phyloP scores from a whole-genome alignment of 2,113 vertebrate species.

The Tauraco erythrolophus region DNA sequence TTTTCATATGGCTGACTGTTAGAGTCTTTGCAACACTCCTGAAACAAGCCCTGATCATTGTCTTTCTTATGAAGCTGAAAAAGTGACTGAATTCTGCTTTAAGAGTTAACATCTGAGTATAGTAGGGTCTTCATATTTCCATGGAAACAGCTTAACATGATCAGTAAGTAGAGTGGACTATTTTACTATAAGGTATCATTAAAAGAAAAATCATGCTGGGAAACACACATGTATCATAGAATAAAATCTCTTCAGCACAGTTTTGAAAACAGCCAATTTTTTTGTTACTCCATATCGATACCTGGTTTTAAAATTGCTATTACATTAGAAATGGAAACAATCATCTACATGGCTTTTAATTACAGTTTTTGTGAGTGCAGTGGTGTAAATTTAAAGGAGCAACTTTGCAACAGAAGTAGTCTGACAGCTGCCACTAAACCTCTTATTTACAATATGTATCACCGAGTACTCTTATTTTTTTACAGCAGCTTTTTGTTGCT shows the following conservation, averaged over 20 bases:
- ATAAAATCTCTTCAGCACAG: background rate
- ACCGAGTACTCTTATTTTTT: background rate
- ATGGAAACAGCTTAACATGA: slow-evolving; percentile 73
- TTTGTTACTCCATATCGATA: slow-evolving; percentile 12
- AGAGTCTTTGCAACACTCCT: background rate
- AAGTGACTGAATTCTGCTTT: background rate
- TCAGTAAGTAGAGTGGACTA: slow-evolving; percentile 63
- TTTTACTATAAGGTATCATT: slow-evolving; percentile 61
- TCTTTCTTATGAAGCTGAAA: background rate
- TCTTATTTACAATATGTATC: background rate
- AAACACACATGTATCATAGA: slow-evolving; percentile 46
- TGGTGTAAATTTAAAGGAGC: slow-evolving; percentile 27
- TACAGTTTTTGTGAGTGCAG: slow-evolving; percentile 35
- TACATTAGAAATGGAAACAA: slow-evolving; percentile 40
- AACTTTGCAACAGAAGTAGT: slow-evolving; percentile 15
- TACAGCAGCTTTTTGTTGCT: background rate
- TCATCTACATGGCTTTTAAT: slow-evolving; percentile 57
- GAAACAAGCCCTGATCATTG: background rate
- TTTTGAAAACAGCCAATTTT: slow-evolving; percentile 9
- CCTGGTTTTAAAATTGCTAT: slow-evolving; percentile 47
- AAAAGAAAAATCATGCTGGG: slow-evolving; percentile 36
- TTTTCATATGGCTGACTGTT: background rate
- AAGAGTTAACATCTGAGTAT: slow-evolving; percentile 55
- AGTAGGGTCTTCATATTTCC: slow-evolving; percentile 53
- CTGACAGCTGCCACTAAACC: slow-evolving; percentile 36